These are phyloP conservation scores for Acrocephalus scirpaceus DNA, from an alignment of 2,797 vertebrate species.

Conservation along the genomic window DNA sequence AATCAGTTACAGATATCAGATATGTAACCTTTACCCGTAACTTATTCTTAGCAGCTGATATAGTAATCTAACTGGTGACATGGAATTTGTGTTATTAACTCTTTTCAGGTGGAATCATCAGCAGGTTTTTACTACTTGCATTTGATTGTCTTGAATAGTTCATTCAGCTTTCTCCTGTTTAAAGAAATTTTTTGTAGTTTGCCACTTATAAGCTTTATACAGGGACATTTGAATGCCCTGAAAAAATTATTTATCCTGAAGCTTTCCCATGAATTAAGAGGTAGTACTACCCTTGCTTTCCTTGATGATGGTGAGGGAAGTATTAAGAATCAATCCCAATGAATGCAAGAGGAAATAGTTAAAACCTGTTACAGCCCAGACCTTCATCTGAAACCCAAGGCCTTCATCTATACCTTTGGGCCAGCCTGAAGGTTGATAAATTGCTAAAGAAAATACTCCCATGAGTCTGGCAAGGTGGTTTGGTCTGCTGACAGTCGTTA, in stretches of 20 bases:
- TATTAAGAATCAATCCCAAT: not conserved
- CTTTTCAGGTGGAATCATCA: not conserved
- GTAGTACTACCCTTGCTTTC: not conserved
- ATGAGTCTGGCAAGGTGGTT: not conserved
- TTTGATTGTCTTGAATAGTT: not conserved
- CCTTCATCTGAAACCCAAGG: not conserved
- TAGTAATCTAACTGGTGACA: not conserved
- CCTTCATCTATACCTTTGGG: not conserved
- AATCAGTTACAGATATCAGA: not conserved
- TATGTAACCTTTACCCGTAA: not conserved
- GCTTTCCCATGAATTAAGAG: not conserved
- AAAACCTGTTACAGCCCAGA: not conserved
- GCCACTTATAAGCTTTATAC: not conserved
- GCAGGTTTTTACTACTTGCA: not conserved
- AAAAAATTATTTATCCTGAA: not conserved
- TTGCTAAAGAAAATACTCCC: not conserved
- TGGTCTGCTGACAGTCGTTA: not conserved
- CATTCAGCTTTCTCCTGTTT: not conserved
- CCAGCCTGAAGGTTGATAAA: not conserved
- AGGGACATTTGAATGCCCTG: not conserved
- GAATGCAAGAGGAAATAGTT: not conserved
- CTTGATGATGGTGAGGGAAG: accelerated
- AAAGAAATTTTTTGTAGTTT: not conserved
- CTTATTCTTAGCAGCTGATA: not conserved
- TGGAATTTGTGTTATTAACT: not conserved